Percentiles rank a stretch among this genome's conserved stretches.
Conservation (phyloP, 2,113 vertebrate species). For the Otis tarda region DNA sequence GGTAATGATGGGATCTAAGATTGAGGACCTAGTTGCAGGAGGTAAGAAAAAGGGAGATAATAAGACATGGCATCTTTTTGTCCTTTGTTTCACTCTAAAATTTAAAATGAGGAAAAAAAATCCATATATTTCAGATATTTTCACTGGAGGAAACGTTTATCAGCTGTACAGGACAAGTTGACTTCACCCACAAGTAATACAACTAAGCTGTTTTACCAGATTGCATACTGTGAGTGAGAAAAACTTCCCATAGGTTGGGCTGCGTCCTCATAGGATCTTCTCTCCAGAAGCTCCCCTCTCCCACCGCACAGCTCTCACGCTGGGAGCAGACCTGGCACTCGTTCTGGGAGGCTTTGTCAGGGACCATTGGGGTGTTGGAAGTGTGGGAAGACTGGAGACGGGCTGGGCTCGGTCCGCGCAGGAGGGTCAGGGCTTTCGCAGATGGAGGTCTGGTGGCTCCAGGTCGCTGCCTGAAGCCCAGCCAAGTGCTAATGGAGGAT, state of each 20-base stretch:
- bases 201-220: fast-evolving
- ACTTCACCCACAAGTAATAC: not conserved
- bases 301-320: fast-evolving
- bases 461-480: not conserved
- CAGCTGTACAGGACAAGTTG: not conserved
- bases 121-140: not conserved
- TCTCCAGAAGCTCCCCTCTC: not conserved
- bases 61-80: too few relatives aligned
- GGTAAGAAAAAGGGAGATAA: not conserved
- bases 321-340: fast-evolving
- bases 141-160: not conserved
- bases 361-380: not conserved
- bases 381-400: not conserved
- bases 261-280: not conserved
- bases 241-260: not conserved
- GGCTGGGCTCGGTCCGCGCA: not conserved
- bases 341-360: not conserved
- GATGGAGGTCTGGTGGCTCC: not conserved
- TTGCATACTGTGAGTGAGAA: not conserved
- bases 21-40: too few relatives aligned
- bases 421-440: not conserved
- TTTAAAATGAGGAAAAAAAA: not conserved
- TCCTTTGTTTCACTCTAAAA: not conserved
- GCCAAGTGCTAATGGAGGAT: not conserved
- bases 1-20: not conserved